Conservation (phyloP, 1,140 invertebrate genomes). For the Eurosta solidaginis region DNA sequence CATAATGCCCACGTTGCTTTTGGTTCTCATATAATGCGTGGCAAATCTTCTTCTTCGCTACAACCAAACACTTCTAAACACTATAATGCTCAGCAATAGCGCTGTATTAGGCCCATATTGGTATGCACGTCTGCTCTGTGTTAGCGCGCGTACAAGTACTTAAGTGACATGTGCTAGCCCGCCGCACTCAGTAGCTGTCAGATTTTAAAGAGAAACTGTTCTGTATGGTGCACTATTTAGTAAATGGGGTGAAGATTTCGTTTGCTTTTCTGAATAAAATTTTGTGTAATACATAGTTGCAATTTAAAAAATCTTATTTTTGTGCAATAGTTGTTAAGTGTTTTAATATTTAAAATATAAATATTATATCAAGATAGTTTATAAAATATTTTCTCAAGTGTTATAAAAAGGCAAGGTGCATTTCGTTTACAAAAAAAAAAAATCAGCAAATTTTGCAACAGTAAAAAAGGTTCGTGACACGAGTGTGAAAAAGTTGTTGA, state of each 20-base stretch:
- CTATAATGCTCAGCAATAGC: neutral
- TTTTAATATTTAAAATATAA: no score
- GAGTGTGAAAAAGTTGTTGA: no score
- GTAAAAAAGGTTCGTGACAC: no score
- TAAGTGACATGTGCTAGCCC: neutral
- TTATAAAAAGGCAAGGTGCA: no score
- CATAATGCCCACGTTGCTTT: no score
- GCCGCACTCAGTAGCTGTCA: neutral
- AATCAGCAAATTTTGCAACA: no score
- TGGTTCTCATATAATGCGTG: neutral
- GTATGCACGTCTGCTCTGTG: neutral
- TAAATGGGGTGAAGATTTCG: neutral
- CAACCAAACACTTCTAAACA: neutral
- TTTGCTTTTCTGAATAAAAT: neutral
- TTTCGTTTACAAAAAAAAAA: no score
- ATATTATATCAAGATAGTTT: no score
- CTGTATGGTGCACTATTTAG: neutral
- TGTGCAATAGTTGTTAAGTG: no score
- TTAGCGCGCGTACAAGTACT: slow-evolving; percentile 20
- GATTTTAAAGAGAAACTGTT: neutral
- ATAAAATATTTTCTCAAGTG: no score
- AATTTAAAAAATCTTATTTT: no score
- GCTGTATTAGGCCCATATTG: neutral
- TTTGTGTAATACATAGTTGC: no score
- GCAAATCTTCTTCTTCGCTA: neutral